Conservation (phyloP, 2,888 invertebrate species). For the Serripes groenlandicus region DNA sequence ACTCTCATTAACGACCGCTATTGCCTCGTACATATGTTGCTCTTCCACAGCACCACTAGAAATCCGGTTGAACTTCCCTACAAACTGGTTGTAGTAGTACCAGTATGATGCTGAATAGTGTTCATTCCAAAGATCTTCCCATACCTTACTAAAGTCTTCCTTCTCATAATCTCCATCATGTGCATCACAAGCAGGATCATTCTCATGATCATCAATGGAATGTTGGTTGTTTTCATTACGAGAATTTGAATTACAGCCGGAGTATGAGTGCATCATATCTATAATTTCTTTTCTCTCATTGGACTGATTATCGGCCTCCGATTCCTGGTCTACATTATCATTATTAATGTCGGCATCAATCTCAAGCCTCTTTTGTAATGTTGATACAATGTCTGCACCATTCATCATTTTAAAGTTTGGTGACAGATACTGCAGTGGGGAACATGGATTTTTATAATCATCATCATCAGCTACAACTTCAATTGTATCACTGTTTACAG, state of each 20-base stretch:
- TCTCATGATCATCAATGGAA: not conserved
- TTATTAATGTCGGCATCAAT: conserved; percentile 28
- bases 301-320: conserved; percentile 61
- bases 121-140: conserved; percentile 82
- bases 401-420: conserved; percentile 47
- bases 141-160: conserved; percentile 68
- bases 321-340: conserved; percentile 31
- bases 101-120: conserved; percentile 82
- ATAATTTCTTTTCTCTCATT: conserved; percentile 72
- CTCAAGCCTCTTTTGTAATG: conserved; percentile 50
- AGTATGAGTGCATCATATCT: conserved; percentile 78
- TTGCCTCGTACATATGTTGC: conserved; percentile 37
- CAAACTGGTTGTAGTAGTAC: conserved; percentile 79
- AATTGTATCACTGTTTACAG: not conserved
- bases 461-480: not conserved
- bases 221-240: not conserved
- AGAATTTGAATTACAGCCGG: conserved; percentile 31
- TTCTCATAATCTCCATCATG: conserved; percentile 19
- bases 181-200: conserved; percentile 15
- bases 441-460: conserved; percentile 28
- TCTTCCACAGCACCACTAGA: not conserved
- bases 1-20: conserved; percentile 61
- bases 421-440: conserved; percentile 45
- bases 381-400: conserved; percentile 51
- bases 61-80: conserved; percentile 61